These are phyloP conservation scores for Acanthurus lineatus DNA, from an alignment of 2,797 vertebrate genomes.

Conservation along the genomic window DNA sequence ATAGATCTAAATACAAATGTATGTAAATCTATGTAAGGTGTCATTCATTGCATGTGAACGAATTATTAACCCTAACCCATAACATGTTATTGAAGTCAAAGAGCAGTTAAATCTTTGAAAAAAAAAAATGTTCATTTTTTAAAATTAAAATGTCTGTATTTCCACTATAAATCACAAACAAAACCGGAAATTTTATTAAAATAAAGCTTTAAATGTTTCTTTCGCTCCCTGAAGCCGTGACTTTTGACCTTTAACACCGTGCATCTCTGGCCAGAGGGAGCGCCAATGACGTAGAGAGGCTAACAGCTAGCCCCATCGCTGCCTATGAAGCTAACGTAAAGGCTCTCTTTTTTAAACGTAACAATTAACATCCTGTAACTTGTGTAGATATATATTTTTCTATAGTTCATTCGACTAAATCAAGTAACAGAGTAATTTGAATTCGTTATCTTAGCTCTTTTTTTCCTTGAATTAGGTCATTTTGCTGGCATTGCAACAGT, in stretches of 20 bases:
- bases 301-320: not conserved
- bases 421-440: fast-evolving
- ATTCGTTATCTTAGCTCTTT: not conserved
- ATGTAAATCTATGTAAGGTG: no score
- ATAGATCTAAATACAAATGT: no score
- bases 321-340: not conserved
- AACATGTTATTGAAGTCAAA: not conserved
- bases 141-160: no score
- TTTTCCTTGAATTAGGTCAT: not conserved
- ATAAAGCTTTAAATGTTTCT: not conserved
- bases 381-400: no score
- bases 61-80: no score
- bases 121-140: no score
- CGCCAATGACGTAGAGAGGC: not conserved
- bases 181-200: not conserved
- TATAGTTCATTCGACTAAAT: fast-evolving
- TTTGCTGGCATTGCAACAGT: not conserved
- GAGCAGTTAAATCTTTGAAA: no score
- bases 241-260: conserved; percentile 15
- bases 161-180: no score
- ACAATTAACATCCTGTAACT: not conserved
- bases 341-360: not conserved
- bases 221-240: not conserved
- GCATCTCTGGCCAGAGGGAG: no score
- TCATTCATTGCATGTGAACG: not conserved